Base-by-base conservation (phyloP, 2,888 invertebrate genomes). In the Tinea pellionella region DNA sequence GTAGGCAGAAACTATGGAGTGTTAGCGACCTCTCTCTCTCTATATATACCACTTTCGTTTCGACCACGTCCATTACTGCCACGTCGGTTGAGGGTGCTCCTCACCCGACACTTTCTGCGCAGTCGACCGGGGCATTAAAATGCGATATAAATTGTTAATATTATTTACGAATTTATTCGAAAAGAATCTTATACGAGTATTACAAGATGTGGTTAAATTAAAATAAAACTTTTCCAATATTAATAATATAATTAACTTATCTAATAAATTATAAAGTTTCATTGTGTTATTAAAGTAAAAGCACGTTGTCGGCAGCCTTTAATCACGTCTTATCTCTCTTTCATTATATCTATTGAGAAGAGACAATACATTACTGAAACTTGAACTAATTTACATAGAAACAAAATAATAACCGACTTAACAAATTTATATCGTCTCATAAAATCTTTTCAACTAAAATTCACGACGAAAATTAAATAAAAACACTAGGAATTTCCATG, bases 121-220 rank as follows among this genome's bases (percentile, higher is more conserved):
- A n/a, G n/a, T n/a, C n/a, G n/a, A n/a, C n/a, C n/a, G n/a, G n/a
- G n/a, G n/a, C n/a, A n/a, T n/a, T 9, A 37, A 2, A 37, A 12
- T 37, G 9, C n/a, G 9, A 37, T 37, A 61, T 68, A 68, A 62
- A n/a, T 67, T 69, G 2, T 6, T 37, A 24, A 24, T 24, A 24
- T 24, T 24, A 6, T 3, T 24, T 24, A 24, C 24, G 2, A 24
- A 24, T 24, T 24, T 24, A 24, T 24, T 6, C 2, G 3, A 24
- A 24, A 24, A 24, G 6, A n/a, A n/a, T n/a, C n/a, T n/a, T n/a
- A n/a, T n/a, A 2, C 24, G 24, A 3, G 6, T 6, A 24, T 24
- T 24, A 24, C 24, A 3, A 24, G 24, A 37, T 37, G 37, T 2
- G 37, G 37, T 37, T 37, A 2, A 2, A 37, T 37, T 37, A 2